Percentiles rank a stretch among this genome's conserved stretches.
Evolutionary conservation across 2,888 invertebrate genomes (phyloP).

Genomic region (Drosophila limbata): DNA sequence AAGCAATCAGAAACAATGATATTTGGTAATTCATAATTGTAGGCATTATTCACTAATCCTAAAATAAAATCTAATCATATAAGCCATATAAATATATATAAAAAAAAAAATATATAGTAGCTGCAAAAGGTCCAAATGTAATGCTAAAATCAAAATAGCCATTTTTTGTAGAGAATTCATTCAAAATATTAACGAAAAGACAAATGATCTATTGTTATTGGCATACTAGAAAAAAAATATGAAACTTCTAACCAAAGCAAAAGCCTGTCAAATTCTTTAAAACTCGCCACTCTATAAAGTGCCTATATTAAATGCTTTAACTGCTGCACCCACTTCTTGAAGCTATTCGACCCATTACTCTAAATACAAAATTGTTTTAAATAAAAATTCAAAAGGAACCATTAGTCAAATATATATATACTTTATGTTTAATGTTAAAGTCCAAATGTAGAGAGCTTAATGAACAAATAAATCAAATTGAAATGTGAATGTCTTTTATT

Average conservation of each 20-base stretch:
- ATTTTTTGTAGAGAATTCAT: constrained; percentile 37
- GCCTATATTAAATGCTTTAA: constrained; percentile 56
- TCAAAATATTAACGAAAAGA: constrained; percentile 4
- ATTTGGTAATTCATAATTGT: constrained; percentile 7
- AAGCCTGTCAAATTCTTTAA: constrained; percentile 11
- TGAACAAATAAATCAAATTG: constrained; percentile 39
- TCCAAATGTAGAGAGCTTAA: constrained; percentile 69
- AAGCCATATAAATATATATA: constrained; percentile 4
- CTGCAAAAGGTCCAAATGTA: constrained; percentile 60
- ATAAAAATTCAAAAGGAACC: constrained; percentile 15
- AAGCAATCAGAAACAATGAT: constrained; percentile 12
- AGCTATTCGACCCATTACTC: constrained; percentile 19
- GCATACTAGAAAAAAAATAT: constrained; percentile 2
- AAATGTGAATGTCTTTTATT: constrained; percentile 12
- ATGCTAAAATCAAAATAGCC: constrained; percentile 46
- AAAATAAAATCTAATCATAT: constrained; percentile 15
- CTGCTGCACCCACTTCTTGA: constrained; percentile 26
- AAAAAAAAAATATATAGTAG: constrained; percentile 28
- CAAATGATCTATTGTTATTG: constrained; percentile 9
- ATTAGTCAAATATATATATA: constrained; percentile 35
- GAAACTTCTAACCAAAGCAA: constrained; percentile 1
- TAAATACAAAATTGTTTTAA: constrained; percentile 24
- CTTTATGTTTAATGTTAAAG: constrained; percentile 47
- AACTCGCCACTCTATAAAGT: constrained; percentile 59
- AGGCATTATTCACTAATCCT: constrained; percentile 10